Conservation (phyloP, 1,140 invertebrate species). For the Coptotermes formosanus region DNA sequence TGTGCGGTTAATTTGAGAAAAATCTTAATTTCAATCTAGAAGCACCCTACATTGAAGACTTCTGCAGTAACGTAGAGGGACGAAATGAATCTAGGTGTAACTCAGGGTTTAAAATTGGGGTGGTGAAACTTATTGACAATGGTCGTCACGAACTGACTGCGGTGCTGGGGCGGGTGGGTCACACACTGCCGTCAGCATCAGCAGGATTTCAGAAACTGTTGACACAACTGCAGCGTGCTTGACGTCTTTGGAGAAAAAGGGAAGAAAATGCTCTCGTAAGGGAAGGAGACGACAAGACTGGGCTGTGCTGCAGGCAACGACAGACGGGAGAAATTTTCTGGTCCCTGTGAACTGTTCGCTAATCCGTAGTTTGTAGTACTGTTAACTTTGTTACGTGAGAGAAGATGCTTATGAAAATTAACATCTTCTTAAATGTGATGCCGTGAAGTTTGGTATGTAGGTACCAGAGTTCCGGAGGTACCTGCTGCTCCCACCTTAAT, state of each 20-base stretch:
- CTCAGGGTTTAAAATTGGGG: neutral
- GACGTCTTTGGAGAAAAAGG: neutral
- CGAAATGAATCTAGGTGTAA: neutral
- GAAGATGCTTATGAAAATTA: no score
- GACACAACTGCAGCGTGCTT: neutral
- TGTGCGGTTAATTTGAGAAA: no score
- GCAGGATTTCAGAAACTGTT: conserved; percentile 1
- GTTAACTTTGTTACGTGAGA: no score
- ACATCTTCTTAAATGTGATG: no score
- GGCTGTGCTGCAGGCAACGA: neutral
- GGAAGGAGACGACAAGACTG: neutral
- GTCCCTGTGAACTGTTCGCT: no score
- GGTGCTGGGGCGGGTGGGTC: neutral
- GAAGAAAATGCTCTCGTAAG: neutral
- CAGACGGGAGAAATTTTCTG: neutral
- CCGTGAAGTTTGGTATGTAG: no score
- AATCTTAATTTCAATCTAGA: neutral
- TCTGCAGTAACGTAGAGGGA: neutral
- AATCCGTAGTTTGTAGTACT: neutral
- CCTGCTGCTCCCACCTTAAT: no score
- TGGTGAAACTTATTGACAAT: neutral
- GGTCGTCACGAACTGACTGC: conserved; percentile 5
- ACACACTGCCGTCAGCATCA: neutral
- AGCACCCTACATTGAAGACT: neutral
- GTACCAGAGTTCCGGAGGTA: no score